Base-by-base conservation (phyloP, 2,113 vertebrate genomes). In the Heteronetta atricapilla region DNA sequence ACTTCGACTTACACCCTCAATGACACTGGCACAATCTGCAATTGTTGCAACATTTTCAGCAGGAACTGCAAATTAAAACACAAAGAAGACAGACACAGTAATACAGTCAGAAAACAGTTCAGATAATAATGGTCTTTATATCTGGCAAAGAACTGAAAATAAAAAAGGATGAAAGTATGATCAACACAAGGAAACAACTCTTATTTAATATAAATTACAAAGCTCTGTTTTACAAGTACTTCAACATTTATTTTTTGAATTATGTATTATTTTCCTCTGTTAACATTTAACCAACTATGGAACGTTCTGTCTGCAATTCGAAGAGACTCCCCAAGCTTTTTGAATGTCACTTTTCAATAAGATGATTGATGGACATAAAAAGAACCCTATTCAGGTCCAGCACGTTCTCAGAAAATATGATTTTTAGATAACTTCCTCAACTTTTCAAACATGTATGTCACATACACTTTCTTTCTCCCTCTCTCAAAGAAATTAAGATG, bases 1-100 rank as follows among this genome's bases (percentile, higher is more conserved):
- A 97, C 99, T 99, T 21, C 99, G 99, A 92, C 99, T 99, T 72
- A 99, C 99, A 2, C 99, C 99, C 96, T 99, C 99, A 13, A 99
- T 98, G 82, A 99, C 99, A 11, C 99, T 99, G 97, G 99, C 99
- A 74, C 99, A 99, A 34, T 98, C 97, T 4, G 98, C 97, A 38
- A 99, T 98, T 11, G 99, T 99, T 23, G 99, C 99, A 86, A 99
- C 98, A 2, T 99, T 99, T 94, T 99, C 99, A 50, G 85, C 60
- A 56, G 99, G 99, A 95, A 99, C 99, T 99, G 97, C 36, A 76
- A 95, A 97, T 81, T 78, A 89, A 96, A 97, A 85, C 38, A 97
- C 40, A 94, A 91, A 90, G 46, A 91, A 3, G 13, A 72, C 26
- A 94, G 56, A 87, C 23, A 52, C 16, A 33, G 69, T 25, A 23